Evolutionary conservation across 2,888 invertebrate species (phyloP).

Genomic region (Apamea epomidion): DNA sequence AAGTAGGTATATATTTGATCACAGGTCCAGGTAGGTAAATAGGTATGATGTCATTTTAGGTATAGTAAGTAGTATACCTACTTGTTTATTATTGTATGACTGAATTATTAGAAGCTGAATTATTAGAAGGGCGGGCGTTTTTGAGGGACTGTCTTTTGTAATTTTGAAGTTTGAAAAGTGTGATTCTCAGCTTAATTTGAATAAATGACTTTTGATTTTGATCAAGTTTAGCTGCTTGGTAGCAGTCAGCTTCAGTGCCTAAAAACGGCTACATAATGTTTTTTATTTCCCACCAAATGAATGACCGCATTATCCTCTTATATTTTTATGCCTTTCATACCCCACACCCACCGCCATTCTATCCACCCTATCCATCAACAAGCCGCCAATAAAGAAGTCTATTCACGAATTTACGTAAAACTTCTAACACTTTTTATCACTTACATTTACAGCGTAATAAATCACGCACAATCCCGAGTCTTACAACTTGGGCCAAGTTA

Average conservation of each 20-base stretch:
- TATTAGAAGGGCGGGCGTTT: too few species aligned
- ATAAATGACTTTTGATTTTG: too few species aligned
- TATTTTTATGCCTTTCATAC: constrained; percentile 41
- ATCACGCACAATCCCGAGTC: constrained; percentile 51
- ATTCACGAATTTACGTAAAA: constrained; percentile 59
- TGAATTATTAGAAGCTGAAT: too few species aligned
- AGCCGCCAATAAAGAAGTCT: constrained; percentile 57
- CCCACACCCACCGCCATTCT: constrained; percentile 14
- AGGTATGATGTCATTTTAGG: not conserved
- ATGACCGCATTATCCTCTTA: constrained; percentile 40
- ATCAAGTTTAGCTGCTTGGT: not conserved
- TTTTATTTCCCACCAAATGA: constrained; percentile 13
- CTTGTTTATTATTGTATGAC: not conserved
- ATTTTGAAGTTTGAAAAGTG: too few species aligned
- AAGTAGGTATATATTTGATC: not conserved
- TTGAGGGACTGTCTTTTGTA: too few species aligned
- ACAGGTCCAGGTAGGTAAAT: not conserved
- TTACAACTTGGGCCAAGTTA: constrained; percentile 61
- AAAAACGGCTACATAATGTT: not conserved
- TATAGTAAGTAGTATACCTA: not conserved
- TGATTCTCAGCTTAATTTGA: too few species aligned
- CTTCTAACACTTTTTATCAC: constrained; percentile 58
- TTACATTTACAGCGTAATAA: constrained; percentile 61
- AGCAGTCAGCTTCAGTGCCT: not conserved
- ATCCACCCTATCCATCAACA: constrained; percentile 50